These are phyloP conservation scores for Bicyclus anynana DNA, from an alignment of 1,140 invertebrate species.

Conservation along the genomic window DNA sequence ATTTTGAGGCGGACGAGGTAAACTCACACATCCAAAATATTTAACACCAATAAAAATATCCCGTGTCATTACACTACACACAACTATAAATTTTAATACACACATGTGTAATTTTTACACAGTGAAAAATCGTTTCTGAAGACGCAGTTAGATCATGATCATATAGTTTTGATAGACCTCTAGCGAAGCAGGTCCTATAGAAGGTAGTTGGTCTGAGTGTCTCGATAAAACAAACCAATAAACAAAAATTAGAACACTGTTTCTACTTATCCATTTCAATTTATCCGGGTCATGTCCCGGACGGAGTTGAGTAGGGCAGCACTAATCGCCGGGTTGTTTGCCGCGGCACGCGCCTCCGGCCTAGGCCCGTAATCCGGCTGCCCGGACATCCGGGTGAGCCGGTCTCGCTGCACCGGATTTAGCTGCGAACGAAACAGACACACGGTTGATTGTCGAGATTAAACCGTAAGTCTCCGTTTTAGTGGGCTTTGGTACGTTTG, in stretches of 20 bases:
- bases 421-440: constrained; percentile 65
- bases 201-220: no score
- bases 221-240: not conserved
- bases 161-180: no score
- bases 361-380: constrained; percentile 55
- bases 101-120: no score
- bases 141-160: no score
- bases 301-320: constrained; percentile 49
- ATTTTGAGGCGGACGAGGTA: no score
- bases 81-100: no score
- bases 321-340: constrained; percentile 60
- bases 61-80: no score
- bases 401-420: constrained; percentile 40
- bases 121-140: no score
- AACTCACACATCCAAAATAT: no score
- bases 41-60: no score
- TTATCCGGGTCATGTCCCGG: constrained; percentile 45
- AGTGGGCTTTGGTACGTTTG: constrained; percentile 44
- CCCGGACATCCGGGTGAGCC: constrained; percentile 36
- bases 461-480: constrained; percentile 48
- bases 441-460: constrained; percentile 67
- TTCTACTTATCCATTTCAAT: constrained; percentile 57
- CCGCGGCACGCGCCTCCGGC: constrained; percentile 56
- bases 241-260: constrained; percentile 17
- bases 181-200: no score